Percentiles rank a stretch among this genome's conserved stretches.
Conservation (phyloP, 1,140 invertebrate species). For the Sitophilus oryzae region DNA sequence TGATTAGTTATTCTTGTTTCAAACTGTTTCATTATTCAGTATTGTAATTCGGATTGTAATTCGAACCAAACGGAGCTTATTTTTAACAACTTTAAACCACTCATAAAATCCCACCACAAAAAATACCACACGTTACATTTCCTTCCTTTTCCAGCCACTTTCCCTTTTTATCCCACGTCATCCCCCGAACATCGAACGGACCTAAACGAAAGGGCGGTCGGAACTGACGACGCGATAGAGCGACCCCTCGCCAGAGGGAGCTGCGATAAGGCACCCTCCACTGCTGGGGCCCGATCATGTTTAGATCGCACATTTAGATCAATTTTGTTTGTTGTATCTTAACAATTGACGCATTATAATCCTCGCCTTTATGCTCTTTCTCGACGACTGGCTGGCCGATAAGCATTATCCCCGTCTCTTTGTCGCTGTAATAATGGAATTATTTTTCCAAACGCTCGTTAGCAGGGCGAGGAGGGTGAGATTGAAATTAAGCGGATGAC, state of each 20-base stretch:
- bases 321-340: constrained; percentile 43
- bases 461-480: constrained; percentile 9
- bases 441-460: constrained; percentile 27
- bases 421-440: constrained; percentile 31
- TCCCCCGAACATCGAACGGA: no score
- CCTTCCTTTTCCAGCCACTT: background rate
- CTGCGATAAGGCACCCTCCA: constrained; percentile 34
- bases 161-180: no score
- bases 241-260: background rate
- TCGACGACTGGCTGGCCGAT: constrained; percentile 36
- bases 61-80: no score
- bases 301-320: constrained; percentile 44
- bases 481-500: constrained; percentile 2
- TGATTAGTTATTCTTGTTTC: no score
- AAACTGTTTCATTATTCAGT: no score
- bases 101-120: background rate
- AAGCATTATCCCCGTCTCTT: constrained; percentile 35
- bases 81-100: no score
- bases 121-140: background rate
- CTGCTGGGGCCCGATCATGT: constrained; percentile 35
- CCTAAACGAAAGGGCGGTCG: background rate
- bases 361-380: constrained; percentile 32
- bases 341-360: constrained; percentile 43
- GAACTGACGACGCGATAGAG: background rate
- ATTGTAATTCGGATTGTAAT: no score